A percentile compares a stretch with the other conserved stretches of the same genome.
phyloP scores from a whole-genome alignment of 2,113 vertebrate species.

The Gallinago media region DNA sequence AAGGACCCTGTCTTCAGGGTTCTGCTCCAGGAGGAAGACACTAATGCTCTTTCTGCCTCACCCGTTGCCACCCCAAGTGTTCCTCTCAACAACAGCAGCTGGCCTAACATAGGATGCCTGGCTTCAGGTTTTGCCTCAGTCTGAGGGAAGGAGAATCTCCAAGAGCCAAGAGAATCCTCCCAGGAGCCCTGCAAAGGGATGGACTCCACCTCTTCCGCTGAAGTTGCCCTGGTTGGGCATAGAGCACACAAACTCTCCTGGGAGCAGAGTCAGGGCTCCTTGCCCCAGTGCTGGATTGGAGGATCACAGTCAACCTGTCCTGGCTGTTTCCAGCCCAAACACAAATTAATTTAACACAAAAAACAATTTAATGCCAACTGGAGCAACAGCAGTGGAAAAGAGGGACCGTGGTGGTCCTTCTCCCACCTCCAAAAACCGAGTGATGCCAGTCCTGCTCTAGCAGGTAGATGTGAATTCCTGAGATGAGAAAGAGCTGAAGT shows the following conservation, averaged over 20 bases:
- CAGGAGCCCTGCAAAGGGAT: neutral
- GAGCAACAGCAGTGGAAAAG: rapidly evolving
- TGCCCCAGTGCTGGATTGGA: rapidly evolving
- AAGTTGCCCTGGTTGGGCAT: neutral
- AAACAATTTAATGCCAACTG: neutral
- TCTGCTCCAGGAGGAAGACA: neutral
- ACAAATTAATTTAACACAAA: no score
- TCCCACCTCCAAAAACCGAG: neutral
- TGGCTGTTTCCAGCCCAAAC: neutral
- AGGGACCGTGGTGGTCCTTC: neutral
- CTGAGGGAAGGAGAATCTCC: neutral
- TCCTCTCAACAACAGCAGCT: neutral
- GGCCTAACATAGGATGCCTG: rapidly evolving
- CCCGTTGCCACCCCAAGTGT: neutral
- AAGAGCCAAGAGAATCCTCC: neutral
- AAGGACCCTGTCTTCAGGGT: neutral
- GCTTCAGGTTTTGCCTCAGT: neutral
- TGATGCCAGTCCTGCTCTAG: no score
- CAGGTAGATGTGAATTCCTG: neutral
- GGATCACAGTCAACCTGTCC: neutral
- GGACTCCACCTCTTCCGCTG: neutral
- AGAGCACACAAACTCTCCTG: neutral
- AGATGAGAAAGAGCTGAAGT: neutral
- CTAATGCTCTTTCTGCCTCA: neutral
- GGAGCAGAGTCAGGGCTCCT: neutral